These are phyloP conservation scores for Pocillopora verrucosa DNA, from an alignment of 64 coral and sea anemone genomes.

Conservation along the genomic window DNA sequence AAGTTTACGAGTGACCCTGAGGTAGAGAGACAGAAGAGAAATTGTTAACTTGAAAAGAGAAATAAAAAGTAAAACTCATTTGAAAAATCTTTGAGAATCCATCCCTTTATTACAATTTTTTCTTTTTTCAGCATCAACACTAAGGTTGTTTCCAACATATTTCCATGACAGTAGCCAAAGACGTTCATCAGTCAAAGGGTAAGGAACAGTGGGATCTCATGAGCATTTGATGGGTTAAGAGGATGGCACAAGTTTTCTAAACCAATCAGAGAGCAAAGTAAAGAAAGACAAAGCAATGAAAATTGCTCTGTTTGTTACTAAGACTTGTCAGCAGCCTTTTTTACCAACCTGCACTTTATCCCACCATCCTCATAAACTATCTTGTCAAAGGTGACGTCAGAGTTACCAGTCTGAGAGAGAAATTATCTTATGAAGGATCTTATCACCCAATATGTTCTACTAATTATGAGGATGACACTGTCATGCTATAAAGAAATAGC, in stretches of 20 bases:
- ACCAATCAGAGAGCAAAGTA: too few species aligned
- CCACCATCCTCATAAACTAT: conserved; percentile 28
- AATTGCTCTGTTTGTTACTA: too few species aligned
- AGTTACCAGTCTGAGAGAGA: background rate
- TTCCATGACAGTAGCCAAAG: too few species aligned
- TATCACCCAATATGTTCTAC: background rate
- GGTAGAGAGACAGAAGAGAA: background rate
- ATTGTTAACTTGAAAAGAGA: background rate
- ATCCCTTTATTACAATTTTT: too few species aligned
- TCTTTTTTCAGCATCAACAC: too few species aligned
- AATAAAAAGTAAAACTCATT: background rate
- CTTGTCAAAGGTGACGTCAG: background rate
- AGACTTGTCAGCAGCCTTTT: too few species aligned
- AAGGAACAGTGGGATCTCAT: too few species aligned
- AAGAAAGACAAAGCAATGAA: too few species aligned
- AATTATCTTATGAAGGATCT: background rate
- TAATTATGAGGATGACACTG: background rate
- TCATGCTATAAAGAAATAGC: background rate
- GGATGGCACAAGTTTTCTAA: too few species aligned
- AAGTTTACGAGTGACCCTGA: conserved; percentile 52
- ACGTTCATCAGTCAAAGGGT: too few species aligned
- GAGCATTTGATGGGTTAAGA: too few species aligned
- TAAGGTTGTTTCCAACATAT: too few species aligned
- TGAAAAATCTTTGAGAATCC: background rate
- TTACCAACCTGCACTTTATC: conserved; percentile 52